Conservation (phyloP, 2,888 invertebrate genomes). For the Ganaspis brasiliensis region DNA sequence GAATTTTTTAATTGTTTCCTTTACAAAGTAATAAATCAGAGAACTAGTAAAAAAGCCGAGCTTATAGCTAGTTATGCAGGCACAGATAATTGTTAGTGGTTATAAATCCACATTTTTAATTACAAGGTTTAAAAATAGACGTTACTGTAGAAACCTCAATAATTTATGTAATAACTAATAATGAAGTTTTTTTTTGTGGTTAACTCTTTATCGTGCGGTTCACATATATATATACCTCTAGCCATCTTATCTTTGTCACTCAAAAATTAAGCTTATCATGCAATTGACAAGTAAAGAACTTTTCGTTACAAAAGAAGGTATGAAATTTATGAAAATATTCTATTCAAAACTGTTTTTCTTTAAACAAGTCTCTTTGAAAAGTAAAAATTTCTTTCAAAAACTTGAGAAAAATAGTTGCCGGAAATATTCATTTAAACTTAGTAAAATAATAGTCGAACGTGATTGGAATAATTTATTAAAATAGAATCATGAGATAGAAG, state of each 20-base stretch:
- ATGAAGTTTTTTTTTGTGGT: slow-evolving; percentile 50
- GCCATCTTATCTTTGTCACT: slow-evolving; percentile 50
- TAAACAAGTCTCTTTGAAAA: too few relatives aligned
- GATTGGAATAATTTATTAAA: not conserved
- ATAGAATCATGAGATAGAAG: not conserved
- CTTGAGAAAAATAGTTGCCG: too few relatives aligned
- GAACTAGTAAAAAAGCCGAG: not conserved
- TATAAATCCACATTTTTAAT: slow-evolving; percentile 15
- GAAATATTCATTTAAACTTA: too few relatives aligned
- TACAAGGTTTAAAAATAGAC: slow-evolving; percentile 13
- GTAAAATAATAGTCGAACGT: too few relatives aligned
- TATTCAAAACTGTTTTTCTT: not conserved
- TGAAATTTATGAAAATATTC: not conserved
- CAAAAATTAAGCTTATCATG: slow-evolving; percentile 22
- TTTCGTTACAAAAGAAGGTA: too few relatives aligned
- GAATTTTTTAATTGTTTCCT: not conserved
- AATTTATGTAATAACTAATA: slow-evolving; percentile 44
- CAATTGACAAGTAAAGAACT: not conserved
- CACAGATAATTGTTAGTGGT: slow-evolving; percentile 26
- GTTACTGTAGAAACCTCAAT: slow-evolving; percentile 29
- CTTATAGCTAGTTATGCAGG: not conserved
- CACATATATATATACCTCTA: slow-evolving; percentile 48
- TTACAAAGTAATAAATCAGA: not conserved
- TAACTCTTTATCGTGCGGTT: slow-evolving; percentile 51
- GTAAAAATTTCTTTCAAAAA: too few relatives aligned